These are phyloP conservation scores for Elgonia sp. DNA, from an alignment of 2,888 invertebrate genomes.

Conservation along the genomic window DNA sequence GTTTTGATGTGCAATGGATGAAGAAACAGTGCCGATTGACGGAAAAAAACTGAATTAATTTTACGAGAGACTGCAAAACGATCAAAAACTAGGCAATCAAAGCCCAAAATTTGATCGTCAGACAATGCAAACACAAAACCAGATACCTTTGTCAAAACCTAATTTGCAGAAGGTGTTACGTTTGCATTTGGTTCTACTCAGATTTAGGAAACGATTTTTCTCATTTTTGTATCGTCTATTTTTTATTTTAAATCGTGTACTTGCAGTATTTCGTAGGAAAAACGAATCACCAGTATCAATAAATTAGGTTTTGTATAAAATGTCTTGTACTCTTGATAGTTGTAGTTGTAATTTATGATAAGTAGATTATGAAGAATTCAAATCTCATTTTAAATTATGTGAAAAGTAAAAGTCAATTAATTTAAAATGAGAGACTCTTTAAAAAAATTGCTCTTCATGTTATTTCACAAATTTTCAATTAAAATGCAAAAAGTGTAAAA, in stretches of 20 bases:
- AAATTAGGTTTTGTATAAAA: constrained; percentile 56
- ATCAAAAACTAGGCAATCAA: constrained; percentile 62
- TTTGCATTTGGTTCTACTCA: constrained; percentile 14
- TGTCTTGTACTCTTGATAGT: constrained; percentile 21
- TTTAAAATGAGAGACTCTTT: not conserved
- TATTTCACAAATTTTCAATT: too few relatives aligned
- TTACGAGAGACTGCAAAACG: constrained; percentile 45
- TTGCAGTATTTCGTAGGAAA: constrained; percentile 41
- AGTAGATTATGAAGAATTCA: constrained; percentile 30
- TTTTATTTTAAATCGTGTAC: not conserved
- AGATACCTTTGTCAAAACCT: constrained; percentile 41
- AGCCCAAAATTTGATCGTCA: constrained; percentile 52
- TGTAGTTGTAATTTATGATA: constrained; percentile 61
- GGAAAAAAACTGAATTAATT: constrained; percentile 3
- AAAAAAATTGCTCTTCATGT: too few relatives aligned
- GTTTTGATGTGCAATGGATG: constrained; percentile 26
- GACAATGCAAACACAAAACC: constrained; percentile 13
- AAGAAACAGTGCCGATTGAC: constrained; percentile 29
- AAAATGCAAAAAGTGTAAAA: too few relatives aligned
- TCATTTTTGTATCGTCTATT: not conserved
- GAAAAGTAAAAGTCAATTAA: not conserved
- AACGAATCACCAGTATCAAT: constrained; percentile 24
- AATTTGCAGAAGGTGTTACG: constrained; percentile 33
- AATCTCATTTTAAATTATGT: constrained; percentile 31
- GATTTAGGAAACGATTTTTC: not conserved